Percentiles rank a stretch among this genome's conserved stretches.
Conservation (phyloP, 1,140 invertebrate species). For the Saccostrea echinata region DNA sequence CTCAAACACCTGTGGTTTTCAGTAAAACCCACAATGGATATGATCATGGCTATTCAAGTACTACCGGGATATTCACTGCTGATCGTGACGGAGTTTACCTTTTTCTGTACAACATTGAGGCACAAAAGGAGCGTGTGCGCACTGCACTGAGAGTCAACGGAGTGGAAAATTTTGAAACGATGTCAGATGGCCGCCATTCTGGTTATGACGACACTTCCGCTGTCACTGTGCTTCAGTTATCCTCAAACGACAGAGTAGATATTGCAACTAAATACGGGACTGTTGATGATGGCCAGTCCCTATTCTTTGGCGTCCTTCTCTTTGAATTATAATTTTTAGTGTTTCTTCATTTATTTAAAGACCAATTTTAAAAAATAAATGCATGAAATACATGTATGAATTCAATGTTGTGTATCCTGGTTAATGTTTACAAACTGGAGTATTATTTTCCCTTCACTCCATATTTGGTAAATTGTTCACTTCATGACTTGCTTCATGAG, state of each 20-base stretch:
- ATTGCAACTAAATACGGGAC: background rate
- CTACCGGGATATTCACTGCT: background rate
- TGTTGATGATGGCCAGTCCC: background rate
- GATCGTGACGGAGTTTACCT: background rate
- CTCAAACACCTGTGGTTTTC: background rate
- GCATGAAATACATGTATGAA: too few relatives aligned
- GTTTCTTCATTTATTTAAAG: too few relatives aligned
- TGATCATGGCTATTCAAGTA: background rate
- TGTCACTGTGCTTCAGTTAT: background rate
- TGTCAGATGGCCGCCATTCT: background rate
- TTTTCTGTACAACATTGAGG: constrained; percentile 4
- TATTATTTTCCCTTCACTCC: too few relatives aligned
- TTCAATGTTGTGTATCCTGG: too few relatives aligned
- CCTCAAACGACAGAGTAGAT: background rate
- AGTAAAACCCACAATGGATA: background rate
- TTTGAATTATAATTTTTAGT: background rate
- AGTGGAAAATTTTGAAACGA: background rate
- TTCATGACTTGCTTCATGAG: too few relatives aligned
- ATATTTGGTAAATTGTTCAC: too few relatives aligned
- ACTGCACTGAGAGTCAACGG: background rate
- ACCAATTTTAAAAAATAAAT: too few relatives aligned
- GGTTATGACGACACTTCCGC: background rate
- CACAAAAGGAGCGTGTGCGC: background rate
- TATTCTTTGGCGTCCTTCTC: background rate
- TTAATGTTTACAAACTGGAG: too few relatives aligned